Evolutionary conservation across 2,113 vertebrate species (phyloP), one percentile per base, ranked within the genome.

Genomic region (Canis aureus): DNA sequence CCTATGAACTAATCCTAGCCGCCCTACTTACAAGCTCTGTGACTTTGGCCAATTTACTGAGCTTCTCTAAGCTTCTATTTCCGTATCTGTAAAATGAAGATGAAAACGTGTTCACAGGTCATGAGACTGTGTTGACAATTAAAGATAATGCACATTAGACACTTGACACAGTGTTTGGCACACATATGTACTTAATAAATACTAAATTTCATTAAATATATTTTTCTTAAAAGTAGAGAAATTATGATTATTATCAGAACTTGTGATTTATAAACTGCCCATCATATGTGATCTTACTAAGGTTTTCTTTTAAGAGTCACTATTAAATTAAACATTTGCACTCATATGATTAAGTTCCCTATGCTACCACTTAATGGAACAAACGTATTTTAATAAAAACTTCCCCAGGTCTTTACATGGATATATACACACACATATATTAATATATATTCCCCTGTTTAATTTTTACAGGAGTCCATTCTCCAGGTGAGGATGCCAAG

Each of bases 11-110:
- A 81, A 94, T 88, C 53, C 78, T 16, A 0, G 22, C 43, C 1
- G 0, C 27, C 78, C 43, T 89, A 53, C 59, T 96, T 91, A 86
- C 73, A 29, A 23, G 32, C 51, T 76, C 32, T 88, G 35, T 88
- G 64, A 92, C 27, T 96, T 71, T 79, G 82, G 55, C 94, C 69
- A 88, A 81, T 94, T 97, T 87, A 84, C 62, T 93, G 84, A 78
- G 53, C 60, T 82, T 79, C 51, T 49, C 32, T 96, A 95, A 95
- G 78, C 53, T 78, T 87, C 57, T 19, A 16, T 94, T 88, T 96
- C 59, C 67, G 95, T 78, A 91, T 88, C 87, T 94, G 43, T 85
- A 89, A 92, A 95, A 94, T 67, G 55, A 82, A 29, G 80, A 73
- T 53, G 64, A 80, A 81, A 78, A 80, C 17, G 3, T 55, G 23